Evolutionary conservation across 2,888 invertebrate genomes (phyloP), one percentile per base, ranked within the genome.

Genomic region (Pterostichus niger): DNA sequence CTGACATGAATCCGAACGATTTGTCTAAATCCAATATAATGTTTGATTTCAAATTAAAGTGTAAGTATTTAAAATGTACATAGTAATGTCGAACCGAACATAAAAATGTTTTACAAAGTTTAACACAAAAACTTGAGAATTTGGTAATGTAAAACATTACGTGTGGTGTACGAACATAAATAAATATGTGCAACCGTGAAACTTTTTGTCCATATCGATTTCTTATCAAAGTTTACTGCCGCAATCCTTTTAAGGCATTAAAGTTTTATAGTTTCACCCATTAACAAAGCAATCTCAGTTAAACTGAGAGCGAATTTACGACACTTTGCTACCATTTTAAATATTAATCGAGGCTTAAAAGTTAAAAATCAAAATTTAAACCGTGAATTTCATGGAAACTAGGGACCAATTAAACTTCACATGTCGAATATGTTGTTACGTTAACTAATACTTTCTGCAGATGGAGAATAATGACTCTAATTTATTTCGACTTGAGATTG

Each of bases 171-270:
- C 40, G 49, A 49, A 9, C 64, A 64, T 64, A 64, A 64, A 64
- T 64, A 64, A 31, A 31, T 64, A 31, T 64, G 33, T 64, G 64
- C 64, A 64, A 73, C 11, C 44, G 7, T 15, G 46, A 49, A 75
- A 75, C 17, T 75, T 75, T 75, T 52, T 64, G 52, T 75, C 31
- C 49, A 75, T 33, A 75, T 52, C 52, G 75, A 52, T 75, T 75
- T 52, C 52, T 75, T 75, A 75, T 75, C 75, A 75, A 75, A 52
- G 52, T 52, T 75, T 75, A 59, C 44, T 46, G 40, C 44, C 61
- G 61, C 59, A 78, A 78, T 78, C 78, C 78, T 59, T 78, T 78
- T 59, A 78, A 78, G 56, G 17, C 61, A 78, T 78, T 78, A 78
- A 78, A 78, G 40, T 78, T 78, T 56, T 61, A 78, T 46, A 46